phyloP scores from a whole-genome alignment of 2,113 vertebrate genomes.

The Rattus norvegicus region DNA sequence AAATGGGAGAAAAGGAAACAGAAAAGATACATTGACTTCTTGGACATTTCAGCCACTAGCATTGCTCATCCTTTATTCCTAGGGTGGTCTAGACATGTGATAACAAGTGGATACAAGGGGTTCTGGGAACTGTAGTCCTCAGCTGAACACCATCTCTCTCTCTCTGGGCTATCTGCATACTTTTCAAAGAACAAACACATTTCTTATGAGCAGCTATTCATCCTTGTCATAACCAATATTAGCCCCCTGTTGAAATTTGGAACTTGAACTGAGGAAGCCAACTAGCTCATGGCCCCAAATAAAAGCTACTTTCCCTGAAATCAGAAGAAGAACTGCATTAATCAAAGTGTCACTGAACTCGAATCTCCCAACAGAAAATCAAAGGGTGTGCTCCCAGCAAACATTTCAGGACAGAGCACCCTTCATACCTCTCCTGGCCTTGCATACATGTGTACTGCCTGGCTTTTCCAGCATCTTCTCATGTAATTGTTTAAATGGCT shows the following conservation, averaged over 20 bases:
- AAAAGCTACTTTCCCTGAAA: slow-evolving; percentile 53
- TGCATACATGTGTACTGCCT: neutral
- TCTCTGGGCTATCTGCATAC: neutral
- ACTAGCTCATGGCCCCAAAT: neutral
- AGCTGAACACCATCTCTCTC: neutral
- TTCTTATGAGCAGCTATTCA: slow-evolving; percentile 1
- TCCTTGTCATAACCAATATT: slow-evolving; percentile 11
- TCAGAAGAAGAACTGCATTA: slow-evolving; percentile 61
- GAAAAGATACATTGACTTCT: neutral
- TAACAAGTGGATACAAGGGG: neutral
- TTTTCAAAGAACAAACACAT: neutral
- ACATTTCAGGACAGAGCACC: slow-evolving; percentile 31
- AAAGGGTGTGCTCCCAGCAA: slow-evolving; percentile 40
- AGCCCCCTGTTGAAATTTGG: slow-evolving; percentile 16
- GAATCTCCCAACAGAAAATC: slow-evolving; percentile 54
- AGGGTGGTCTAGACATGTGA: neutral
- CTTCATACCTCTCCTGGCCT: slow-evolving; percentile 3
- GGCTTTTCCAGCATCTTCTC: neutral
- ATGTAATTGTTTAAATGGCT: neutral
- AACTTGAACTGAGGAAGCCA: slow-evolving; percentile 37
- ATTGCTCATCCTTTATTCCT: neutral
- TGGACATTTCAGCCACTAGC: neutral
- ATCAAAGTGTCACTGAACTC: slow-evolving; percentile 69
- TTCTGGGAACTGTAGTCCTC: slow-evolving; percentile 40
- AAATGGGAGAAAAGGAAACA: neutral